A percentile compares a stretch with the other conserved stretches of the same genome.
phyloP scores from a whole-genome alignment of 30 jellyfish, hydroid and myxozoan genomes.

The Nemopilema nomurai region DNA sequence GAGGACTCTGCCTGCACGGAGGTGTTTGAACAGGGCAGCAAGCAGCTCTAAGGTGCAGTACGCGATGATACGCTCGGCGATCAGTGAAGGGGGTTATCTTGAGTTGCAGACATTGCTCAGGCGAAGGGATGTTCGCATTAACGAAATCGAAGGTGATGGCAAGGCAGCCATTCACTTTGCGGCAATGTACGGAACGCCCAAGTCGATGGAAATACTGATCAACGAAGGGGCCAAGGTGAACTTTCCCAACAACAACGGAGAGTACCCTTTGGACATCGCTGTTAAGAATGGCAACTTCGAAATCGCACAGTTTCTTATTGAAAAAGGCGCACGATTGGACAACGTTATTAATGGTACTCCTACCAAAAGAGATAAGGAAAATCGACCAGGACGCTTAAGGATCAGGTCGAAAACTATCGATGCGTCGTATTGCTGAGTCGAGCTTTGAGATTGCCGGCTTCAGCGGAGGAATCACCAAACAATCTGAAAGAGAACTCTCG shows the following conservation, averaged over 20 bases:
- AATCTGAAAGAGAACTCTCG: not conserved
- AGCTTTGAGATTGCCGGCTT: too few species aligned
- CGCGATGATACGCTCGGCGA: slow-evolving; percentile 65
- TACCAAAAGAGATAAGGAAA: not conserved
- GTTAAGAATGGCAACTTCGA: slow-evolving; percentile 83
- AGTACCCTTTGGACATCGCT: slow-evolving; percentile 79
- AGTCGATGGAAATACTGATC: slow-evolving; percentile 49
- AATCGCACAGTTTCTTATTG: slow-evolving; percentile 75
- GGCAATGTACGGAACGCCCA: slow-evolving; percentile 71
- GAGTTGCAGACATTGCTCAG: slow-evolving; percentile 76
- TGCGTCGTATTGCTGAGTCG: slow-evolving; percentile 1
- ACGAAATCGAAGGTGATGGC: slow-evolving; percentile 77
- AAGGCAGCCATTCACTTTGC: slow-evolving; percentile 88
- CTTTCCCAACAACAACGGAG: slow-evolving; percentile 60
- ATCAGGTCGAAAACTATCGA: slow-evolving; percentile 26
- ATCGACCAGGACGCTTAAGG: not conserved
- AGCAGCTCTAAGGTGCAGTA: slow-evolving; percentile 37
- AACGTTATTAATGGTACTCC: slow-evolving; percentile 77
- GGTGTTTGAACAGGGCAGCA: slow-evolving; percentile 35
- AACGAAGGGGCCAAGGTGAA: slow-evolving; percentile 76
- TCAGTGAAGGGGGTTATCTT: slow-evolving; percentile 43
- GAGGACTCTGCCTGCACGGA: slow-evolving; percentile 16
- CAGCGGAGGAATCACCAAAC: not conserved
- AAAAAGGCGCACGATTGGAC: slow-evolving; percentile 81
- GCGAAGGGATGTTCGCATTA: slow-evolving; percentile 56